phyloP scores from a whole-genome alignment of 2,797 vertebrate genomes.

The Spinibarbus caldwelli region DNA sequence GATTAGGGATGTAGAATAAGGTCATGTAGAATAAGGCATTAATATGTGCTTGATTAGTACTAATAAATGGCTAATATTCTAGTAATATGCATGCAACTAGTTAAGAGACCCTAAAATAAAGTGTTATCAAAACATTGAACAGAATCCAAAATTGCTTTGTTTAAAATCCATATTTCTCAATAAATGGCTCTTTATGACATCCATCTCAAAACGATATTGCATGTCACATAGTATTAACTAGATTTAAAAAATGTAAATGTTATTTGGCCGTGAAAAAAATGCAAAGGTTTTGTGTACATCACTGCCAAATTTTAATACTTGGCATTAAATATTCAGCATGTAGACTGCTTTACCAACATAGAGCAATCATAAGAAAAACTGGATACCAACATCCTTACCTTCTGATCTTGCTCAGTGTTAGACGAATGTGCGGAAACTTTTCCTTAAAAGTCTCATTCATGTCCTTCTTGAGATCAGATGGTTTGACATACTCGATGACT shows the following conservation, averaged over 20 bases:
- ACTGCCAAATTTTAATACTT: background rate
- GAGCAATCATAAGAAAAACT: background rate
- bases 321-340: background rate
- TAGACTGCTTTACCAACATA: background rate
- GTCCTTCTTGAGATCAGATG: conserved; percentile 98
- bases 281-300: background rate
- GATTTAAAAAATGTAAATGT: background rate
- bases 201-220: background rate
- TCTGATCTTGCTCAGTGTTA: conserved; percentile 98
- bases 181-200: background rate
- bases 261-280: background rate
- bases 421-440: conserved; percentile 95
- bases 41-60: no score
- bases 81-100: no score
- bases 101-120: no score
- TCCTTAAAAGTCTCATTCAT: conserved; percentile 99
- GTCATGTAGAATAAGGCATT: no score
- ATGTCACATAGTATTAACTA: background rate
- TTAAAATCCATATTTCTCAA: background rate
- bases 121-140: no score
- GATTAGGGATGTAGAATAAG: no score
- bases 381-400: conserved; percentile 78
- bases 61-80: no score
- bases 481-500: conserved; percentile 98
- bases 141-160: no score